Evolutionary conservation across 1,140 invertebrate species (phyloP).

Genomic region (Littorina saxatilis): DNA sequence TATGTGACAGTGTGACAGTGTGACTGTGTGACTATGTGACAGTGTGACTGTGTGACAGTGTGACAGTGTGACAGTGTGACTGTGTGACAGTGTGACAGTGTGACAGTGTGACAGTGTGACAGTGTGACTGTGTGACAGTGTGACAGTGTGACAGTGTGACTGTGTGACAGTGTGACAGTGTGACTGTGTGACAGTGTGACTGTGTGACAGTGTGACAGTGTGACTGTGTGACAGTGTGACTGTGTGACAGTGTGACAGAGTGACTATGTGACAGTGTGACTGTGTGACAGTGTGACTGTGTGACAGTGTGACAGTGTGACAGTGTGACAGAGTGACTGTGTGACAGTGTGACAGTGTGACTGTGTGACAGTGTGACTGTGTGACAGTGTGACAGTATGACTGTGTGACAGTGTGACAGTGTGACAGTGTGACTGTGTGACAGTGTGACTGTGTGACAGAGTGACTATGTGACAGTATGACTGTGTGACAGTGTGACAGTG

Average conservation of each 20-base stretch:
- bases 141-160: not conserved
- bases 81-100: not conserved
- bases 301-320: not conserved
- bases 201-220: not conserved
- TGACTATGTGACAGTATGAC: not conserved
- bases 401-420: not conserved
- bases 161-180: not conserved
- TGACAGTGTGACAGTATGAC: not conserved
- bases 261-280: not conserved
- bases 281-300: constrained; percentile 2
- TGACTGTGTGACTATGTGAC: not conserved
- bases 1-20: not conserved
- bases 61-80: not conserved
- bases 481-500: not conserved
- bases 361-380: not conserved
- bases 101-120: not conserved
- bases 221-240: not conserved
- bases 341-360: not conserved
- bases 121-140: not conserved
- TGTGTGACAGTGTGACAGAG: not conserved
- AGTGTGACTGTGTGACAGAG: not conserved
- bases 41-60: not conserved
- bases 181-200: not conserved
- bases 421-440: not conserved
- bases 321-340: not conserved